A percentile compares a stretch with the other conserved stretches of the same genome.
Evolutionary conservation across 2,113 vertebrate genomes (phyloP).

Genomic region (Triplophysa siluroides): DNA sequence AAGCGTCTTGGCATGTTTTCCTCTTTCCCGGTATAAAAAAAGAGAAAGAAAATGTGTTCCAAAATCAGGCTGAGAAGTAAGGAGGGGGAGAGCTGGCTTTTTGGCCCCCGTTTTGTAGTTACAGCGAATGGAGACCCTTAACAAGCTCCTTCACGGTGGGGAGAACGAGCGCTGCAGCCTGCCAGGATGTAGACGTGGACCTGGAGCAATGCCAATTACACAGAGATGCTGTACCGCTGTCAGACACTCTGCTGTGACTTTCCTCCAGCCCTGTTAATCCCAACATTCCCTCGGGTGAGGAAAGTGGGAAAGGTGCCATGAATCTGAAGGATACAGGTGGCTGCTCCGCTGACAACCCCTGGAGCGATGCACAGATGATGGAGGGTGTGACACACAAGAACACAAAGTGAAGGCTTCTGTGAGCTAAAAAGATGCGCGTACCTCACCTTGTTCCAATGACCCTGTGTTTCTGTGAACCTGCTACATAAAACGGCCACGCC

Average conservation of each 20-base stretch:
- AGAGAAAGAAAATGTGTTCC: conserved; percentile 43
- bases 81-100: conserved; percentile 28
- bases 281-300: conserved; percentile 35
- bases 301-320: conserved; percentile 34
- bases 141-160: conserved; percentile 49
- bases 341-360: conserved; percentile 32
- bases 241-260: conserved; percentile 37
- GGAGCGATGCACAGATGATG: conserved; percentile 21
- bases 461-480: conserved; percentile 10
- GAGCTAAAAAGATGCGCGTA: neutral
- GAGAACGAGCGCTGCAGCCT: conserved; percentile 28
- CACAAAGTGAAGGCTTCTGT: neutral
- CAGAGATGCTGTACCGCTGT: conserved; percentile 40
- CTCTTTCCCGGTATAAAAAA: conserved; percentile 30
- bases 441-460: conserved; percentile 6
- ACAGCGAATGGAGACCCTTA: conserved; percentile 39
- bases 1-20: conserved; percentile 44
- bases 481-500: neutral
- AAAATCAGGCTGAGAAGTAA: conserved; percentile 43
- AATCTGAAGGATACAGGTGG: conserved; percentile 40
- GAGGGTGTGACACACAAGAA: neutral
- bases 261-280: conserved; percentile 51
- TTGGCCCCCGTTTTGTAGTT: conserved; percentile 39
- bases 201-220: conserved; percentile 59
- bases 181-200: conserved; percentile 41